Evolutionary conservation across 23 tunicate species (phyloP).

Genomic region (Halocynthia roretzi): DNA sequence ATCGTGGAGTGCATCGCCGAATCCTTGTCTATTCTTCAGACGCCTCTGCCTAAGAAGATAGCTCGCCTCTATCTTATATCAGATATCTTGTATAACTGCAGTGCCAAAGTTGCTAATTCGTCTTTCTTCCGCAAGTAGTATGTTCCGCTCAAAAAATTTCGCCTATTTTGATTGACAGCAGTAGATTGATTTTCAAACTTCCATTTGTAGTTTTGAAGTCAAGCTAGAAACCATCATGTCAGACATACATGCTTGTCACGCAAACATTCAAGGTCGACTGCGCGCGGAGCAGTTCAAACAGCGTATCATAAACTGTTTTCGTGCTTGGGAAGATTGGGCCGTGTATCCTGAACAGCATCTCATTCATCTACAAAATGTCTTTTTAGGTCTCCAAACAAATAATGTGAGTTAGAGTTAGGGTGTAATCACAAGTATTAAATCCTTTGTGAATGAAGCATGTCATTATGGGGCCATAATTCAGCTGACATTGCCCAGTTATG

Average conservation of each 20-base stretch:
- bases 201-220: conserved; percentile 45
- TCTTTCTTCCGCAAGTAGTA: conserved; percentile 92
- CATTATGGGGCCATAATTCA: too few species aligned
- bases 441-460: too few species aligned
- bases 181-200: not conserved
- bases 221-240: conserved; percentile 80
- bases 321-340: conserved; percentile 98
- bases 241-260: conserved; percentile 60
- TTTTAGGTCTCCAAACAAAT: conserved; percentile 41
- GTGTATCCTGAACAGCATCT: conserved; percentile 83
- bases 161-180: not conserved
- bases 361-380: conserved; percentile 73
- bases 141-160: not conserved
- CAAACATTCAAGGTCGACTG: conserved; percentile 61
- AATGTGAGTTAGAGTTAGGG: not conserved
- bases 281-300: conserved; percentile 95
- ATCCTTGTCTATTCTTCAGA: conserved; percentile 74
- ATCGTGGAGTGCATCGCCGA: conserved; percentile 92
- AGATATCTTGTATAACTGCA: conserved; percentile 75
- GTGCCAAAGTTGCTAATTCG: conserved; percentile 95
- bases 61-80: conserved; percentile 88
- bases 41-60: conserved; percentile 82
- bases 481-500: too few species aligned
- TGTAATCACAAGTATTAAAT: too few species aligned
- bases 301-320: conserved; percentile 70